These are phyloP conservation scores for Maccullochella peelii DNA, from an alignment of 2,113 vertebrate genomes.

Conservation along the genomic window DNA sequence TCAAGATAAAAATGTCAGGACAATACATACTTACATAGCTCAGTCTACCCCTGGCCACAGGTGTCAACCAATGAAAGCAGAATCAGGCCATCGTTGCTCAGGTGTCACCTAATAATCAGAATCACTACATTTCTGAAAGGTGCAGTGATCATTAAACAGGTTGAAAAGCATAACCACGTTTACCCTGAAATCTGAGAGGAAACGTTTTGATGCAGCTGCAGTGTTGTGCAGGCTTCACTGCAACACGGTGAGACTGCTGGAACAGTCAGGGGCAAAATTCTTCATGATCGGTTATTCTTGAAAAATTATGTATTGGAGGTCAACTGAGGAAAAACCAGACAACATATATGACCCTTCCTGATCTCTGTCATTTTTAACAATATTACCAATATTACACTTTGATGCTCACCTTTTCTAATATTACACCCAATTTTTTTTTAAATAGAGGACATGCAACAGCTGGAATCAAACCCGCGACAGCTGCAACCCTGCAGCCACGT, in stretches of 20 bases:
- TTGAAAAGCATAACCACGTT: neutral
- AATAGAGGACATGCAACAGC: too few relatives aligned
- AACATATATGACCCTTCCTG: neutral
- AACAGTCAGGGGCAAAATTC: neutral
- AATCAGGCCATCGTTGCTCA: neutral
- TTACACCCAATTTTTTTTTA: neutral
- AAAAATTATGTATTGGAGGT: neutral
- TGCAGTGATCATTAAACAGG: neutral
- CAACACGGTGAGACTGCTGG: neutral
- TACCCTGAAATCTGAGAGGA: slow-evolving; percentile 1
- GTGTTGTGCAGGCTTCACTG: neutral
- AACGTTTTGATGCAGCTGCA: neutral
- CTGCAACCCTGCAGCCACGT: too few relatives aligned
- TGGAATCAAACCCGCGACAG: too few relatives aligned
- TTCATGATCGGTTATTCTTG: neutral
- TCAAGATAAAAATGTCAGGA: neutral
- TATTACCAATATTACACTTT: neutral
- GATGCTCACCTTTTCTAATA: neutral
- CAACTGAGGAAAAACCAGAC: neutral
- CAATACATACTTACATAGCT: neutral
- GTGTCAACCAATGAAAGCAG: neutral
- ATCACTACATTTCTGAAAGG: neutral
- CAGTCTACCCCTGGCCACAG: neutral
- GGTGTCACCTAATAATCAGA: neutral
- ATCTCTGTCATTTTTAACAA: neutral